phyloP scores from a whole-genome alignment of 2,797 vertebrate species.

The Channallabes apus region DNA sequence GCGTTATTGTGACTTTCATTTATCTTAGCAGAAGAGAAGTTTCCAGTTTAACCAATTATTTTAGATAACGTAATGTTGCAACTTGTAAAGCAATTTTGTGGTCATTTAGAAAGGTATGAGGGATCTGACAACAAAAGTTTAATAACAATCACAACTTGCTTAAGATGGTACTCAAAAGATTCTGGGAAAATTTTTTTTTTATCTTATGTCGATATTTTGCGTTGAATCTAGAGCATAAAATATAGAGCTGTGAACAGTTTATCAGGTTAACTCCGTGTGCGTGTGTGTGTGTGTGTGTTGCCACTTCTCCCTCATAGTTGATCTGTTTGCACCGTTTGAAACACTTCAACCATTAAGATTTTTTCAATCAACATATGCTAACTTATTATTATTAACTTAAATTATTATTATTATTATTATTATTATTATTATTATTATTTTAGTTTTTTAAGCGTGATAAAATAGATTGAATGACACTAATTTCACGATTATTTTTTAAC shows the following conservation, averaged over 20 bases:
- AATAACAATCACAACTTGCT: neutral
- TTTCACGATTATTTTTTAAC: neutral
- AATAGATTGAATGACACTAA: neutral
- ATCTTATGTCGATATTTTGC: neutral
- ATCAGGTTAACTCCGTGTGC: neutral
- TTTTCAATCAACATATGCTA: neutral
- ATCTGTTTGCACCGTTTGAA: neutral
- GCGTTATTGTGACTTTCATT: neutral
- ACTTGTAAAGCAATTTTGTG: neutral
- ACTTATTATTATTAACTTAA: neutral
- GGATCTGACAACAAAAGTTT: neutral
- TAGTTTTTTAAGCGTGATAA: neutral
- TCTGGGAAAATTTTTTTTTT: neutral
- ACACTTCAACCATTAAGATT: neutral
- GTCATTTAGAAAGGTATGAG: too few species aligned
- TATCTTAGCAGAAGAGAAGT: neutral
- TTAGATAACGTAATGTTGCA: neutral
- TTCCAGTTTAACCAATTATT: neutral
- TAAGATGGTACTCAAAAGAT: too few species aligned
- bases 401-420: neutral
- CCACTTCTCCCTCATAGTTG: neutral
- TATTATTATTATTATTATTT: neutral
- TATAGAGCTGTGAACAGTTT: neutral
- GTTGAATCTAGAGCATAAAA: neutral
- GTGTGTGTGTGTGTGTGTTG: slow-evolving; percentile 8